phyloP scores from a whole-genome alignment of 2,113 vertebrate genomes.

The Gavialis gangeticus region DNA sequence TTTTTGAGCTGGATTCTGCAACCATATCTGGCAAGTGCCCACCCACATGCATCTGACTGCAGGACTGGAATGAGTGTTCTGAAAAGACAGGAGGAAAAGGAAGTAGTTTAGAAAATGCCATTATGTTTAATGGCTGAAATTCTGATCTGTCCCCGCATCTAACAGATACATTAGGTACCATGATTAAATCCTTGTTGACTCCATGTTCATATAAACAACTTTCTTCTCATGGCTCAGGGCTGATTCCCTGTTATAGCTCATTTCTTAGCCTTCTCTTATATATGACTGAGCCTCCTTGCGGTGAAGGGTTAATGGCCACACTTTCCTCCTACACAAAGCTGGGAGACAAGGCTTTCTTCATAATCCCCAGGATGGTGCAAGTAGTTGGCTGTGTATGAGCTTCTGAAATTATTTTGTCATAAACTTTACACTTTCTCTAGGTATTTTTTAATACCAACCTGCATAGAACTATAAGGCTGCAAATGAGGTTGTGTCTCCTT shows the following conservation, averaged over 20 bases:
- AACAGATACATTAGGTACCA: not conserved
- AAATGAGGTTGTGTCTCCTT: not conserved
- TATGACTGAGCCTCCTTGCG: not conserved
- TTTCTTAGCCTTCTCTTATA: not conserved
- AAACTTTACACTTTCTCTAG: not conserved
- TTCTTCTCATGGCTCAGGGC: not conserved
- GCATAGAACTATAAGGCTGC: not conserved
- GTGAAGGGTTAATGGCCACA: slow-evolving; percentile 1
- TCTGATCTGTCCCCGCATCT: not conserved
- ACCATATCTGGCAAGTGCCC: not conserved
- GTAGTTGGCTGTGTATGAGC: not conserved
- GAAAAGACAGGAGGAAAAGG: not conserved
- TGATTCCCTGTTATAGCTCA: not conserved
- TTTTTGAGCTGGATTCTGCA: not conserved
- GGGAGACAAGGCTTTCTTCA: not conserved
- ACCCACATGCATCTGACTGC: not conserved
- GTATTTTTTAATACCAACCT: not conserved
- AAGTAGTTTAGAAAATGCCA: not conserved
- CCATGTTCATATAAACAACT: not conserved
- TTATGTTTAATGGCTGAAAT: not conserved
- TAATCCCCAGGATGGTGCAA: not conserved
- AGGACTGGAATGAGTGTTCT: not conserved
- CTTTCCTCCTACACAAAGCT: not conserved
- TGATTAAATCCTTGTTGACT: not conserved
- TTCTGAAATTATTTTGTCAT: not conserved